These are phyloP conservation scores for Achroia grisella DNA, from an alignment of 1,140 invertebrate species.

Conservation along the genomic window DNA sequence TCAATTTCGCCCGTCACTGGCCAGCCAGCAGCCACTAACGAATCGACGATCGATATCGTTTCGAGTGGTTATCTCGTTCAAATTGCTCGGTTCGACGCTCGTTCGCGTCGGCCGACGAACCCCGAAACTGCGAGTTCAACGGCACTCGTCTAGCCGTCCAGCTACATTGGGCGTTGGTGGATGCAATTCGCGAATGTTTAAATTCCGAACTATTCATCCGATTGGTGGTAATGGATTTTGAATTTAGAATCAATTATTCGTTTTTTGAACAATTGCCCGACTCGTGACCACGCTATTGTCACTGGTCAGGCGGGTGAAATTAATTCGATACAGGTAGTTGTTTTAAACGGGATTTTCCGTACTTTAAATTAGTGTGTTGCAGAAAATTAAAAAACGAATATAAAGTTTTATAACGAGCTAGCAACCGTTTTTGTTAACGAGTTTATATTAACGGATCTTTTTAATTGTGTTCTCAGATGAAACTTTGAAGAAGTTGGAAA, in stretches of 20 bases:
- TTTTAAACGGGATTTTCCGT: neutral
- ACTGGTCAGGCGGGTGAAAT: no score
- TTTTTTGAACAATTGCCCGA: no score
- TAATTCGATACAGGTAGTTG: neutral
- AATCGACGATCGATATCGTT: neutral
- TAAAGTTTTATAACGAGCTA: no score
- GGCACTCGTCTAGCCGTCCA: slow-evolving; percentile 2
- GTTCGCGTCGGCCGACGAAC: slow-evolving; percentile 5
- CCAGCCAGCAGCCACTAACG: neutral
- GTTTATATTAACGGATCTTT: no score
- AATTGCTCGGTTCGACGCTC: neutral
- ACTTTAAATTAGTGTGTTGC: neutral
- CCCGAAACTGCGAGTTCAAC: slow-evolving; percentile 6
- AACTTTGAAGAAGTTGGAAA: no score
- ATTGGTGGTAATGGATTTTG: no score
- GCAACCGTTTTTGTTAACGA: no score
- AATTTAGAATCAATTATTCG: no score
- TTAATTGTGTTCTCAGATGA: no score
- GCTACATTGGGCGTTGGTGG: neutral
- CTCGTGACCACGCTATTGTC: no score
- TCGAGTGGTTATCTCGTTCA: neutral
- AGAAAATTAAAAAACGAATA: no score
- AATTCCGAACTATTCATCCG: slow-evolving; percentile 1
- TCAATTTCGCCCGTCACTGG: slow-evolving; percentile 1
- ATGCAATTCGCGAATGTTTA: neutral